phyloP scores from a whole-genome alignment of 1,140 invertebrate genomes.

The Apocrypta bakeri region DNA sequence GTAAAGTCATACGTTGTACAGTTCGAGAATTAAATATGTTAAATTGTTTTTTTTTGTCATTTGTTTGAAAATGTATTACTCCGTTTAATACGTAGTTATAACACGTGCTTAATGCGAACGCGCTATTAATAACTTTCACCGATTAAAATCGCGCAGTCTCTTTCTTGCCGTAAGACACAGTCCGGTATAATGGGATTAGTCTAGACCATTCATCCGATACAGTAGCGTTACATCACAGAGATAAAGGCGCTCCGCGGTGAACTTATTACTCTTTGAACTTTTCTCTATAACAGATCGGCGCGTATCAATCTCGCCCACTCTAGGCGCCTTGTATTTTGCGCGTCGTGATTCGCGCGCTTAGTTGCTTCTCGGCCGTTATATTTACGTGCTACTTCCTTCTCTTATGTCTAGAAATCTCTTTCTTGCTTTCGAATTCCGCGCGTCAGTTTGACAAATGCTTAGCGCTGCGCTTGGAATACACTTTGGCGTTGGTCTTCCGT shows the following conservation, averaged over 20 bases:
- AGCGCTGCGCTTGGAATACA: too few relatives aligned
- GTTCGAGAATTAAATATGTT: background rate
- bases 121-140: constrained; percentile 18
- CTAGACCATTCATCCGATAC: constrained; percentile 8
- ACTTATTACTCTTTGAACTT: constrained; percentile 44
- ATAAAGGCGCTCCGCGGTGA: constrained; percentile 8
- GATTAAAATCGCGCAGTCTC: constrained; percentile 21
- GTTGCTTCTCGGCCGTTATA: background rate
- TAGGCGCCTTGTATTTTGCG: background rate
- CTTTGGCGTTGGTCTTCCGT: too few relatives aligned
- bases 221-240: constrained; percentile 27
- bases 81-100: background rate
- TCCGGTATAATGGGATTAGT: constrained; percentile 19
- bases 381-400: background rate
- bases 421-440: background rate
- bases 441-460: background rate
- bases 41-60: background rate
- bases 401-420: background rate
- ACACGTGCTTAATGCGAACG: background rate
- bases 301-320: constrained; percentile 32
- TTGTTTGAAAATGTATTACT: background rate
- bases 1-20: too few relatives aligned
- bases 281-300: constrained; percentile 25
- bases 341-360: background rate
- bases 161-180: background rate